These are phyloP conservation scores for Argynnis bischoffii DNA, from an alignment of 2,888 invertebrate genomes.

Conservation along the genomic window DNA sequence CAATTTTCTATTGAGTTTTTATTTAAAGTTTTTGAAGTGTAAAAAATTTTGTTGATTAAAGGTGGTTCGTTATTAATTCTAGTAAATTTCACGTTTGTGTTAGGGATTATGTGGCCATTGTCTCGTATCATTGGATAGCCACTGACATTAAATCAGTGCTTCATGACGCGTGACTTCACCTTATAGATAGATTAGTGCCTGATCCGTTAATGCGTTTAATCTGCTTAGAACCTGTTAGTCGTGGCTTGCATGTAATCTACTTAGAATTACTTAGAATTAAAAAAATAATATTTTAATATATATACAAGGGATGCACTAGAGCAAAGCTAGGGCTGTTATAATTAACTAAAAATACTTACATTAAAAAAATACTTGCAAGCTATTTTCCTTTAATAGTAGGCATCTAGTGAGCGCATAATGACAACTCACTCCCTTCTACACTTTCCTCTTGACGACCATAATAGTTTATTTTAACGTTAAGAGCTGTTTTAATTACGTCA, in stretches of 20 bases:
- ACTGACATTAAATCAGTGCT: slow-evolving; percentile 46
- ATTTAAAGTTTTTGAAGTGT: not conserved
- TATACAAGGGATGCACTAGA: not conserved
- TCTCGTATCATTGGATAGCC: slow-evolving; percentile 40
- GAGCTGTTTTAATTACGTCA: too few species aligned
- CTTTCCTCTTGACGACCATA: too few species aligned
- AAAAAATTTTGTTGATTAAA: not conserved
- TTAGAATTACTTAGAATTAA: too few species aligned
- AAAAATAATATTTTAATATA: not conserved
- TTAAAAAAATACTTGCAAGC: too few species aligned
- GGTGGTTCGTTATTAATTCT: slow-evolving; percentile 7
- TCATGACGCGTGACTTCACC: slow-evolving; percentile 51
- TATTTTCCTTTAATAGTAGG: too few species aligned
- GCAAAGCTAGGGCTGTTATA: too few species aligned
- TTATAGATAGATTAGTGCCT: slow-evolving; percentile 45
- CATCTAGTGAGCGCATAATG: too few species aligned
- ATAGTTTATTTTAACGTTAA: too few species aligned
- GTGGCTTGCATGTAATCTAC: slow-evolving; percentile 22
- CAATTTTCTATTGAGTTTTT: not conserved
- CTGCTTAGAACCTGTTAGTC: slow-evolving; percentile 25
- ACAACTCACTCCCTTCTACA: too few species aligned
- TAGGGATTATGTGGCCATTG: slow-evolving; percentile 34
- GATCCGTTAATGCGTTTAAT: slow-evolving; percentile 30
- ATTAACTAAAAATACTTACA: too few species aligned
- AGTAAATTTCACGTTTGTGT: slow-evolving; percentile 6